Evolutionary conservation across 2,797 vertebrate species (phyloP).

Genomic region (Tenualosa ilisha): DNA sequence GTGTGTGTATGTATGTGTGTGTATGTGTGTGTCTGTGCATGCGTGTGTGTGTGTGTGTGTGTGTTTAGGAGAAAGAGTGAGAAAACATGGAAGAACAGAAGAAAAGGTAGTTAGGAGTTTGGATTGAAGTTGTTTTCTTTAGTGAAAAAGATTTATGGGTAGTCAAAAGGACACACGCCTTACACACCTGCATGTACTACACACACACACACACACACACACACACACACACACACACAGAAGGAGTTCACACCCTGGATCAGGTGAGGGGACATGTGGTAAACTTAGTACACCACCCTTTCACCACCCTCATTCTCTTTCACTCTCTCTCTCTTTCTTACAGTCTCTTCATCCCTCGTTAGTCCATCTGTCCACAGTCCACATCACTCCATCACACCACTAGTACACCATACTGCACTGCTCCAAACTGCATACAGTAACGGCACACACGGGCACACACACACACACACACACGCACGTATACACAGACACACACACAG

Average conservation of each 20-base stretch:
- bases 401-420: too few relatives aligned
- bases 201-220: too few relatives aligned
- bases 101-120: not conserved
- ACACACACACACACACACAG: not conserved
- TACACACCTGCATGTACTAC: not conserved
- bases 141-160: not conserved
- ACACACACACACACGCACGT: too few relatives aligned
- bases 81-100: not conserved
- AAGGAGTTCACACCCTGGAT: not conserved
- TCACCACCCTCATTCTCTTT: not conserved
- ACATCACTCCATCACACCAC: too few relatives aligned
- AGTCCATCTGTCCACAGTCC: too few relatives aligned
- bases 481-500: too few relatives aligned
- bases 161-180: not conserved
- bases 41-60: not conserved
- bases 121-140: not conserved
- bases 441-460: too few relatives aligned
- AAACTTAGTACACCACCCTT: not conserved
- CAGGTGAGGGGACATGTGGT: not conserved
- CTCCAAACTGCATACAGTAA: too few relatives aligned
- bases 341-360: too few relatives aligned
- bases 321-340: not conserved
- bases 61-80: not conserved
- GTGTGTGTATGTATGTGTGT: constrained; percentile 22
- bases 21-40: not conserved